These are phyloP conservation scores for Delia radicum DNA, from an alignment of 1,140 invertebrate species.

Conservation along the genomic window DNA sequence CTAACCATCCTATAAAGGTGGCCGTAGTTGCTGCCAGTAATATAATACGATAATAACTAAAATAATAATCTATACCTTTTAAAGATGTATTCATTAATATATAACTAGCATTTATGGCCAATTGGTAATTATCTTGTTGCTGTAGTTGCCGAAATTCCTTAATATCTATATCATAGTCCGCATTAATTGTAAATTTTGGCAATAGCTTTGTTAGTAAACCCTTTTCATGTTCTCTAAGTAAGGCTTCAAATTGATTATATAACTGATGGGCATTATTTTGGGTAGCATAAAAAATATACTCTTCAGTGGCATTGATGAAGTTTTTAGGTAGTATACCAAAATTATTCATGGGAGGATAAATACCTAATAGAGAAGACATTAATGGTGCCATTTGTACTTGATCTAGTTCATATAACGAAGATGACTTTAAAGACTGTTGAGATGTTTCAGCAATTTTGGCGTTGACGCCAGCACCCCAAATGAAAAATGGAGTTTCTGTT, in stretches of 20 bases:
- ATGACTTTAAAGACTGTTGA: not conserved
- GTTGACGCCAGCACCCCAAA: constrained; percentile 87
- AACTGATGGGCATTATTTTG: constrained; percentile 76
- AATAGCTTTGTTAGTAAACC: constrained; percentile 37
- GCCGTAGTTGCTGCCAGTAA: constrained; percentile 63
- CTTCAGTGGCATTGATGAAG: constrained; percentile 61
- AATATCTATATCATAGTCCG: constrained; percentile 24
- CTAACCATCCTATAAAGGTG: constrained; percentile 72
- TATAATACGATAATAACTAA: constrained; percentile 71
- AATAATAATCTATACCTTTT: constrained; percentile 72
- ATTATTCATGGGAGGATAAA: constrained; percentile 88
- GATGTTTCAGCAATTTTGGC: not conserved
- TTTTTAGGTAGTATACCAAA: constrained; percentile 72
- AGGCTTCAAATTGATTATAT: constrained; percentile 67
- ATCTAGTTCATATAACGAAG: constrained; percentile 63
- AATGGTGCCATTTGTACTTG: constrained; percentile 91
- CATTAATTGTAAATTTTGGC: constrained; percentile 28
- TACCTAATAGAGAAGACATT: constrained; percentile 81
- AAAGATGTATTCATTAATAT: constrained; percentile 53
- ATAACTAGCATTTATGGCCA: constrained; percentile 4
- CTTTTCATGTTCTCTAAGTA: constrained; percentile 32
- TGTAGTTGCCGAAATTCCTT: not conserved
- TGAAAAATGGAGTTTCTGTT: constrained; percentile 91
- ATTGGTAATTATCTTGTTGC: not conserved
- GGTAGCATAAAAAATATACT: constrained; percentile 65